Evolutionary conservation across 2,888 invertebrate species (phyloP).

Genomic region (Callimorpha dominula): DNA sequence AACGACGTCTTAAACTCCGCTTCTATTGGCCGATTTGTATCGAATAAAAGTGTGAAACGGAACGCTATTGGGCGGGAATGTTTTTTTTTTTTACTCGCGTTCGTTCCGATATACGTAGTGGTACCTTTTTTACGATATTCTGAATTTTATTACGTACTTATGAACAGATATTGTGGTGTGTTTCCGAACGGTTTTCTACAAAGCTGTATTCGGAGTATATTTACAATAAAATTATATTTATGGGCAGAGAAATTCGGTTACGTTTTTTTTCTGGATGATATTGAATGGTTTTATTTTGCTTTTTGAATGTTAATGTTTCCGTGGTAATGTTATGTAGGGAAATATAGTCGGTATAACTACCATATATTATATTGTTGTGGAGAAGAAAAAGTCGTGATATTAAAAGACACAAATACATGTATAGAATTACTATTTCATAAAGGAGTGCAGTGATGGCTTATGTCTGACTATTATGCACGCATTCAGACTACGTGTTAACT

Average conservation of each 20-base stretch:
- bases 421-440: too few species aligned
- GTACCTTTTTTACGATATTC: constrained; percentile 56
- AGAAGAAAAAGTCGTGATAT: too few species aligned
- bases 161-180: constrained; percentile 54
- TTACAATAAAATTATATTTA: constrained; percentile 24
- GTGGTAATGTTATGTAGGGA: background rate
- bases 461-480: too few species aligned
- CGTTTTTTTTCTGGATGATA: background rate
- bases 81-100: constrained; percentile 47
- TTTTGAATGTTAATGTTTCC: background rate
- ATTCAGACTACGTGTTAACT: too few species aligned
- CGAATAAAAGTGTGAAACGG: constrained; percentile 59
- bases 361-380: too few species aligned
- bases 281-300: background rate
- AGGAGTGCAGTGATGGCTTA: too few species aligned
- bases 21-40: constrained; percentile 68
- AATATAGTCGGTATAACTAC: background rate
- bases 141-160: constrained; percentile 57
- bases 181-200: constrained; percentile 46
- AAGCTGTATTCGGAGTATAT: constrained; percentile 16
- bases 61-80: constrained; percentile 57
- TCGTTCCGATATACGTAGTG: constrained; percentile 41
- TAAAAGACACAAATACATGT: too few species aligned
- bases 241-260: constrained; percentile 3
- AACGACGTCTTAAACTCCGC: constrained; percentile 65